Evolutionary conservation across 2,888 invertebrate genomes (phyloP), one percentile per base, ranked within the genome.

Genomic region (Smittia aterrima): DNA sequence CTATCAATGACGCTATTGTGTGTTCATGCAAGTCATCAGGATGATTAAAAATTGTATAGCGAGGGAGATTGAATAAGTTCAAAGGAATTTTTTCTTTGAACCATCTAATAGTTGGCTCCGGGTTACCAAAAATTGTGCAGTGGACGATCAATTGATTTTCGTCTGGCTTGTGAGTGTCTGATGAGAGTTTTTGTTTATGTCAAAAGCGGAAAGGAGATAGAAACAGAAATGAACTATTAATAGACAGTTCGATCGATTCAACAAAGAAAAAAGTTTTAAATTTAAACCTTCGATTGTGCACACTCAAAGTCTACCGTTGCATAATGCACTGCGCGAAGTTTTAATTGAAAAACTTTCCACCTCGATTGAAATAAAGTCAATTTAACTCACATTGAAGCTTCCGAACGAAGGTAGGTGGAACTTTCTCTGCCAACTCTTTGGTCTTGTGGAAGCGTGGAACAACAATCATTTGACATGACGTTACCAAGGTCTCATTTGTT

Each of bases 21-120:
- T 72, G 72, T 22, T 72, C 72, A 62, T 72, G 72, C 24, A 72
- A 41, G n/a, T 58, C 58, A 72, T 72, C 72, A 16, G 72, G 72
- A 72, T 72, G 72, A 62, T 32, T 72, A n/a, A 24, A 72, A 40
- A 72, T 62, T 16, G 32, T 58, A 22, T 47, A 22, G 16, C 72
- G 58, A 9, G 72, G 72, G 22, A 72, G 16, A 1, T 32, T 22
- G 13, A 54, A 72, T 1, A 72, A 9, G 54, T 72, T 41, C 18
- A 72, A 16, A 9, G 72, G 72, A n/a, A 72, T 41, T 40, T 72
- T 72, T 1, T 72, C 18, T 1, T 32, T 24, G 24, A 47, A 72
- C 72, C 72, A 72, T n/a, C 38, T 72, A 7, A 72, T 72, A 18
- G 20, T 18, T 1, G 72, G 72, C n/a, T 72, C 72, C 16, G 72